These are phyloP conservation scores for Aspidiotus destructor DNA, from an alignment of 2,888 invertebrate species.

Conservation along the genomic window DNA sequence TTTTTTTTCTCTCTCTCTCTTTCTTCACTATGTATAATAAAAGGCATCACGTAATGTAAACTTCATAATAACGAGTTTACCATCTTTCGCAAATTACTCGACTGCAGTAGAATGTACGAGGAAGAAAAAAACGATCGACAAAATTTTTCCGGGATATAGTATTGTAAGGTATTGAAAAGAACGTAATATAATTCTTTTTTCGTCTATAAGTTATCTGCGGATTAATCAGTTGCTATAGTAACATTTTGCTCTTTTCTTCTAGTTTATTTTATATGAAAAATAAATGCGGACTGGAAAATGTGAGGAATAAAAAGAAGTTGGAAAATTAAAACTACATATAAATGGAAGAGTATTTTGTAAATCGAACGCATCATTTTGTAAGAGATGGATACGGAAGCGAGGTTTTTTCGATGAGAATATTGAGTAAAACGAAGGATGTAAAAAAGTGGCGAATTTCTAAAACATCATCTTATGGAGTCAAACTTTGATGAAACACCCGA, in stretches of 20 bases:
- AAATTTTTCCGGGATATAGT: too few species aligned
- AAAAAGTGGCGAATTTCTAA: too few species aligned
- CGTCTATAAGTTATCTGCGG: neutral
- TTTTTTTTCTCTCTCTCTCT: neutral
- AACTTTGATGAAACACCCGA: too few species aligned
- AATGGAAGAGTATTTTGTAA: neutral
- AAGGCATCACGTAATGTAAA: neutral
- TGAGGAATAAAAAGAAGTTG: neutral
- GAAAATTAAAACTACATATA: neutral
- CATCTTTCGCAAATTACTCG: too few species aligned
- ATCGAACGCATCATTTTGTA: neutral
- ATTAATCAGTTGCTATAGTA: conserved; percentile 4
- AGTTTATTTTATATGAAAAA: neutral
- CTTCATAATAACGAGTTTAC: neutral
- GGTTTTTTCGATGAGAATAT: too few species aligned
- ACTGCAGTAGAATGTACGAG: too few species aligned
- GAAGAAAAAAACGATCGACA: too few species aligned
- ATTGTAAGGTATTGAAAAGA: too few species aligned
- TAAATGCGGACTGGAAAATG: neutral
- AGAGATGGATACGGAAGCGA: neutral
- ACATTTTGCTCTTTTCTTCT: neutral
- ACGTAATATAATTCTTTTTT: too few species aligned
- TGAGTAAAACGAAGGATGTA: too few species aligned
- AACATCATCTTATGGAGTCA: too few species aligned
- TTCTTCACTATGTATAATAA: neutral